phyloP scores from a whole-genome alignment of 2,113 vertebrate species.

The Halcyon malimbica region DNA sequence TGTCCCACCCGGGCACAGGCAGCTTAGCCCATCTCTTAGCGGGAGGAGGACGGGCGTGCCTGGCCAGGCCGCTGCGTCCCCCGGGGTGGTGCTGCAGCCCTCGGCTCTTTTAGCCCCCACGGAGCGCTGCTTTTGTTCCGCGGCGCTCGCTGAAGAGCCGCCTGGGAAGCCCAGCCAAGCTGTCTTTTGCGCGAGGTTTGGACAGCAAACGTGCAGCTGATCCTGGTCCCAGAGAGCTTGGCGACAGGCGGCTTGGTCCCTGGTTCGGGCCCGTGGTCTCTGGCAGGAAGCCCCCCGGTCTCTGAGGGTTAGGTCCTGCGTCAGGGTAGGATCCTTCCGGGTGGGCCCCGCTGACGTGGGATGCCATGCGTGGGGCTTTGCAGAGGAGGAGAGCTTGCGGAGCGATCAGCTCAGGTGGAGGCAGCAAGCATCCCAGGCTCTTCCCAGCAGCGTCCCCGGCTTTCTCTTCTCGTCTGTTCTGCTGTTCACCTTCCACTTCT shows the following conservation, averaged over 20 bases:
- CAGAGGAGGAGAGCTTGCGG: not conserved
- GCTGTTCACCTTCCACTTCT: constrained; percentile 37
- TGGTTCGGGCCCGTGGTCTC: not conserved
- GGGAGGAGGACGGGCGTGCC: not conserved
- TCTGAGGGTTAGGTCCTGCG: not conserved
- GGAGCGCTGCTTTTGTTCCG: not conserved
- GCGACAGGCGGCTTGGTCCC: not conserved
- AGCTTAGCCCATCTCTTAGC: not conserved
- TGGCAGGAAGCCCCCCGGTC: not conserved
- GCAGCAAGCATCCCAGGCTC: constrained; percentile 12
- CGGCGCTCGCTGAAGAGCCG: not conserved
- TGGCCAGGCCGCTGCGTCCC: not conserved
- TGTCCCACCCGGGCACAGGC: not conserved
- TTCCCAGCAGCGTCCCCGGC: constrained; percentile 23
- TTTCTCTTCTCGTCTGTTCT: constrained; percentile 54
- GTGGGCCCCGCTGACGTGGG: not conserved
- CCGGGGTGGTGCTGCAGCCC: not conserved
- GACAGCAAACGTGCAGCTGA: not conserved
- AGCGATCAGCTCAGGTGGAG: not conserved
- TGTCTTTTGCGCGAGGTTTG: not conserved
- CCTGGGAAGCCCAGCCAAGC: not conserved
- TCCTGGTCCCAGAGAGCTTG: not conserved
- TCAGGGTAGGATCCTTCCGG: not conserved
- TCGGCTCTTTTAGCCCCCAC: not conserved
- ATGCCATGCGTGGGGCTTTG: not conserved